A percentile compares a stretch with the other conserved stretches of the same genome.
Evolutionary conservation across 2,888 invertebrate genomes (phyloP).

Genomic region (Apodemia hepburni): DNA sequence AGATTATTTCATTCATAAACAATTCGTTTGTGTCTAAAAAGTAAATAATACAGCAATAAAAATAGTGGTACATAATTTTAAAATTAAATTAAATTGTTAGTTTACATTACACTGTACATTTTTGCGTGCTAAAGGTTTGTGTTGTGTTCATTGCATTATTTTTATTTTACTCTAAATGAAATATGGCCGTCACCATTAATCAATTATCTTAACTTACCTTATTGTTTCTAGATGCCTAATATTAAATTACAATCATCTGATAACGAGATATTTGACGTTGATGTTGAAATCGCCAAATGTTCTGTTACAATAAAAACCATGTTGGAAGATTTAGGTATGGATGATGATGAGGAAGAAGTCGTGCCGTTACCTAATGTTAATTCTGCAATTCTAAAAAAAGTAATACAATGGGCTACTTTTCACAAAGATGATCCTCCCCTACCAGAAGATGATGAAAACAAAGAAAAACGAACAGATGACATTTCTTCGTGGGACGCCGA

Average conservation of each 20-base stretch:
- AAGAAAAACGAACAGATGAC: constrained; percentile 99
- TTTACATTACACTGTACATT: neutral
- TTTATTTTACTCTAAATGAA: neutral
- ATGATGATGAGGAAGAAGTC: constrained; percentile 95
- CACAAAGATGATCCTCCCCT: constrained; percentile 97
- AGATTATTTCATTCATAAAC: neutral
- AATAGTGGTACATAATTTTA: neutral
- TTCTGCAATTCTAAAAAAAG: constrained; percentile 97
- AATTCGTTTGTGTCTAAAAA: neutral
- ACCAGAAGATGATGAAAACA: constrained; percentile 98
- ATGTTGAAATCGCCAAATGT: constrained; percentile 98
- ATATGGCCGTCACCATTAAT: neutral
- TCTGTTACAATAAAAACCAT: constrained; percentile 99
- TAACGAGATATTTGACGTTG: constrained; percentile 97
- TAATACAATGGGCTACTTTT: constrained; percentile 95
- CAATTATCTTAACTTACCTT: constrained; percentile 6
- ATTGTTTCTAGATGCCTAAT: constrained; percentile 88
- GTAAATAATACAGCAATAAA: neutral
- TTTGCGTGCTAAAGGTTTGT: neutral
- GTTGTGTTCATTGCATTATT: neutral
- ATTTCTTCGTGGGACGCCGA: constrained; percentile 99
- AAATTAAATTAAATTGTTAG: neutral
- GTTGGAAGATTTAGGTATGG: constrained; percentile 96
- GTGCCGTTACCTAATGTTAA: constrained; percentile 98
- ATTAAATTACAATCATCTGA: constrained; percentile 97